phyloP scores from a whole-genome alignment of 2,797 vertebrate species.

The Acanthiza pusilla region DNA sequence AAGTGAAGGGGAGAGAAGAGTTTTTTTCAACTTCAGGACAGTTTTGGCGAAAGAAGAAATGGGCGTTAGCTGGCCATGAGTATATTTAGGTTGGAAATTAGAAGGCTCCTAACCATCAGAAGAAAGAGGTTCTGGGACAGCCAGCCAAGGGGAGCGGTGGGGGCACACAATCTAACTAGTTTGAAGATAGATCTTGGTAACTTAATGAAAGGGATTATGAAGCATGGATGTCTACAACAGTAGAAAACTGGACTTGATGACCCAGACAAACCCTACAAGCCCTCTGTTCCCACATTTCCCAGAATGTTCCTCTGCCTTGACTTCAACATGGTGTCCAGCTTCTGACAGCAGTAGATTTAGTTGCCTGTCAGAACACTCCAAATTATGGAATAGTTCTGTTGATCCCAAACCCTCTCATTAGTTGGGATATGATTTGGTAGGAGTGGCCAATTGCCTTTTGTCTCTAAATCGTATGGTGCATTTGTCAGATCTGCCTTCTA shows the following conservation, averaged over 20 bases:
- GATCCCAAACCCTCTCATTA: conserved; percentile 45
- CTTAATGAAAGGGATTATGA: conserved; percentile 62
- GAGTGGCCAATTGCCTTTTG: conserved; percentile 28
- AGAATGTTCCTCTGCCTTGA: conserved; percentile 10
- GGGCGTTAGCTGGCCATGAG: conserved; percentile 49
- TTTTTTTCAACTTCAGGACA: conserved; percentile 4
- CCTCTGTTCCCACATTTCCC: background rate
- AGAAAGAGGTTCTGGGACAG: conserved; percentile 34
- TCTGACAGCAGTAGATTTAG: conserved; percentile 24
- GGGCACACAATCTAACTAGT: background rate
- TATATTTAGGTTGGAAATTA: conserved; percentile 68
- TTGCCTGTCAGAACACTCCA: background rate
- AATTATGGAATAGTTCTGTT: background rate
- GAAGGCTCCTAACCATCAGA: conserved; percentile 62
- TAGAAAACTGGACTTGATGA: conserved; percentile 15
- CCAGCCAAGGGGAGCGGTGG: conserved; percentile 30
- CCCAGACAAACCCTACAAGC: background rate
- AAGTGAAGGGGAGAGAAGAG: background rate
- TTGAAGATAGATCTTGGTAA: conserved; percentile 58
- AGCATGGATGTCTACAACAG: conserved; percentile 3
- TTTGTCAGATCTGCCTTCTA: conserved; percentile 51
- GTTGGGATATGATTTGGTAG: conserved; percentile 39
- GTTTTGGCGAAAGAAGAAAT: conserved; percentile 1
- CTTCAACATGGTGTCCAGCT: conserved; percentile 5
- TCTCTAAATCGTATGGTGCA: conserved; percentile 26